Conservation (phyloP, 2,113 vertebrate species). For the Macquaria ambigua region DNA sequence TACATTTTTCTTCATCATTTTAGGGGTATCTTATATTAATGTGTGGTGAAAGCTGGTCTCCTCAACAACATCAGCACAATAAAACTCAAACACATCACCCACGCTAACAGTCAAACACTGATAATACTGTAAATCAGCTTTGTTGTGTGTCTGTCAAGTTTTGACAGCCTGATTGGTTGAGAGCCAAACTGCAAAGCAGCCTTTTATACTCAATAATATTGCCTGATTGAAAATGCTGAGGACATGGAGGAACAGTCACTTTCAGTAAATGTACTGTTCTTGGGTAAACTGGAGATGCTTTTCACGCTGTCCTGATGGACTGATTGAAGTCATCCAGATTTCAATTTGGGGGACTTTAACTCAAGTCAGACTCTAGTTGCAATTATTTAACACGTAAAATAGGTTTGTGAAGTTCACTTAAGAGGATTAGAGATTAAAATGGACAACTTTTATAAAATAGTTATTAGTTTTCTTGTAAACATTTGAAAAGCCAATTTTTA, state of each 20-base stretch:
- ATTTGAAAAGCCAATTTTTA: not conserved
- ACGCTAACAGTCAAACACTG: not conserved
- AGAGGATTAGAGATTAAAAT: too few species aligned
- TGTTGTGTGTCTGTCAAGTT: slow-evolving; percentile 5
- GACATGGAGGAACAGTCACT: not conserved
- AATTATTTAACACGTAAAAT: too few species aligned
- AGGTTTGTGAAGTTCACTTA: too few species aligned
- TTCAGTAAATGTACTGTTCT: not conserved
- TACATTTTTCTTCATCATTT: not conserved
- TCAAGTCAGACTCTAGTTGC: too few species aligned
- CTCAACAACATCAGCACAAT: not conserved
- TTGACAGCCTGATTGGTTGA: slow-evolving; percentile 5
- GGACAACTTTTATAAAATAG: too few species aligned
- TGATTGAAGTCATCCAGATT: too few species aligned
- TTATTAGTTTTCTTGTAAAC: too few species aligned
- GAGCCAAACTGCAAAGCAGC: not conserved
- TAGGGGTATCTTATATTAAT: not conserved
- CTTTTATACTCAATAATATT: slow-evolving; percentile 9
- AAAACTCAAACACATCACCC: slow-evolving; percentile 15
- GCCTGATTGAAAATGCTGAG: not conserved
- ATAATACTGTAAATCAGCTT: not conserved
- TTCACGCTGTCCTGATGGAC: not conserved
- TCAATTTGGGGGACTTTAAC: too few species aligned
- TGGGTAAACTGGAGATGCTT: not conserved
- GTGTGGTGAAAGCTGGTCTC: not conserved